Conservation (phyloP, 2,113 vertebrate species). For the Numida meleagris region DNA sequence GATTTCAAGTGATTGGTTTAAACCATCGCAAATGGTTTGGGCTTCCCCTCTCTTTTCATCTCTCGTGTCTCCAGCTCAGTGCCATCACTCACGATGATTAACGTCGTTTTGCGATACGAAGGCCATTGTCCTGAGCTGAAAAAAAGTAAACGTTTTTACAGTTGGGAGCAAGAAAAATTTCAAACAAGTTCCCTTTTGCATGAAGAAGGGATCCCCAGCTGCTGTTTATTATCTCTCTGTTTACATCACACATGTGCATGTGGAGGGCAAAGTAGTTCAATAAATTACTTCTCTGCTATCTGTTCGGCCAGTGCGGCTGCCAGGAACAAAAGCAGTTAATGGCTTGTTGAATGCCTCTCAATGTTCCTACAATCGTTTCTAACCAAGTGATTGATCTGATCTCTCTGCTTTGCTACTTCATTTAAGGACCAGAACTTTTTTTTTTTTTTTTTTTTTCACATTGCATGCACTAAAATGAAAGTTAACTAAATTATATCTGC, state of each 20-base stretch:
- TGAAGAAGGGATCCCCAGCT: constrained; percentile 64
- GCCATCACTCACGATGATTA: constrained; percentile 8
- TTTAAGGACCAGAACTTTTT: background rate
- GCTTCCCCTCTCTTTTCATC: background rate
- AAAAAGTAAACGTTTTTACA: constrained; percentile 63
- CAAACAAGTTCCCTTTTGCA: constrained; percentile 33
- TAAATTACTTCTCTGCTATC: constrained; percentile 50
- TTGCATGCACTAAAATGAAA: background rate
- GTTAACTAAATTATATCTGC: background rate
- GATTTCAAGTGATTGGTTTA: background rate
- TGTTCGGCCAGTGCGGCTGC: background rate
- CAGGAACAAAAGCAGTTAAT: constrained; percentile 53
- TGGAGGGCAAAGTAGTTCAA: constrained; percentile 63
- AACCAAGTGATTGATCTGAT: background rate
- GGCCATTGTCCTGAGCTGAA: background rate
- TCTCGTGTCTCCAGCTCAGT: background rate
- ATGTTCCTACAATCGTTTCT: constrained; percentile 22
- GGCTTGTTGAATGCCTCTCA: constrained; percentile 43
- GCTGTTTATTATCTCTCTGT: constrained; percentile 73
- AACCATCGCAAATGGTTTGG: background rate
- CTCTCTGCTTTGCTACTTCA: background rate
- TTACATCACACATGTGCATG: constrained; percentile 66
- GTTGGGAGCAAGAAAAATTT: constrained; percentile 65
- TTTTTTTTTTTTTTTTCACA: background rate
- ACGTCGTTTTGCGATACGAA: background rate